Evolutionary conservation across 1,140 invertebrate species (phyloP).

Genomic region (Drusus annulatus): DNA sequence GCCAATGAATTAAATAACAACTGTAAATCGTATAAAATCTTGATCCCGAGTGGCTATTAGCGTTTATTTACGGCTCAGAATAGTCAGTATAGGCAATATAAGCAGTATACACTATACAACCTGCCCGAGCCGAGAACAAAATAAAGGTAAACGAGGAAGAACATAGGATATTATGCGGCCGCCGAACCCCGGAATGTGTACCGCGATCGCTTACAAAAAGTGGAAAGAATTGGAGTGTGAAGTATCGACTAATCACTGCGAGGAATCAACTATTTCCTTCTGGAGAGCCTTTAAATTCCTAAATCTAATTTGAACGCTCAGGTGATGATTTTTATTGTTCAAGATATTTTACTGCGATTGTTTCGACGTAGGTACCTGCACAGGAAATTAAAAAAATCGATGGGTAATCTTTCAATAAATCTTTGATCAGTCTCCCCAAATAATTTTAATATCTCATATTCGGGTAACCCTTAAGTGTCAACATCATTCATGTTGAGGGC

Average conservation of each 20-base stretch:
- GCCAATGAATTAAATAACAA: conserved; percentile 15
- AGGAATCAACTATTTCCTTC: not conserved
- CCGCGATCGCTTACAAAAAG: conserved; percentile 5
- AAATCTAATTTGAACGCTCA: no score
- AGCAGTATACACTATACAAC: not conserved
- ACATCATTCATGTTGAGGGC: no score
- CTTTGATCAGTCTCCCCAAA: no score
- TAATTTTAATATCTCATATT: no score
- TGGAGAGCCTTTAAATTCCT: no score
- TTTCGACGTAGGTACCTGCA: no score
- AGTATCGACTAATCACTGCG: conserved; percentile 13
- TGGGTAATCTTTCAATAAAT: no score
- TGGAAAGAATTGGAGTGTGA: conserved; percentile 14
- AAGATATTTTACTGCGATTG: no score
- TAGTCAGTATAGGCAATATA: not conserved
- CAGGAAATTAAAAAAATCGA: no score
- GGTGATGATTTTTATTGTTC: no score
- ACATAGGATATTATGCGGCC: conserved; percentile 2
- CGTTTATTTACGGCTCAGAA: conserved; percentile 26
- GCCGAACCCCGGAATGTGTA: not conserved
- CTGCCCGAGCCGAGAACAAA: conserved; percentile 3
- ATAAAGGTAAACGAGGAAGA: conserved; percentile 6
- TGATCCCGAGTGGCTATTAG: conserved; percentile 34
- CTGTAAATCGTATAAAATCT: conserved; percentile 36
- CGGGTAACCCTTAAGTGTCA: no score